These are phyloP conservation scores for Cecidostiba fungosa DNA, from an alignment of 2,888 invertebrate genomes.

Conservation along the genomic window DNA sequence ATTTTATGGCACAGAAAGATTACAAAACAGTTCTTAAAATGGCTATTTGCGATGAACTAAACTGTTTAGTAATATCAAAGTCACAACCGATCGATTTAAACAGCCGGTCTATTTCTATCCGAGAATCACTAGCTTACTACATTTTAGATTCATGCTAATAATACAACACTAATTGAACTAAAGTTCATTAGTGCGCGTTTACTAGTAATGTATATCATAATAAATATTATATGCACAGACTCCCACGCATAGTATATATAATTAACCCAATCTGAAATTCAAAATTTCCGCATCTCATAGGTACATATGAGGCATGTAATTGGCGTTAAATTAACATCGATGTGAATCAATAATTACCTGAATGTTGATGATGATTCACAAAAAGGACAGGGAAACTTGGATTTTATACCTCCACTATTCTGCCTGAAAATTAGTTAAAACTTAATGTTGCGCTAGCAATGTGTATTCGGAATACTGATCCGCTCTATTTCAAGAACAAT, in stretches of 20 bases:
- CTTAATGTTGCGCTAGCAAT: conserved; percentile 25
- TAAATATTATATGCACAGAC: neutral
- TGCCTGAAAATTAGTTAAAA: conserved; percentile 37
- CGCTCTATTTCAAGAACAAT: conserved; percentile 22
- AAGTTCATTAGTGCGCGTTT: neutral
- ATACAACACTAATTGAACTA: neutral
- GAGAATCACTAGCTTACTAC: neutral
- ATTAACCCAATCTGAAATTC: conserved; percentile 24
- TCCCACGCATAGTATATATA: neutral
- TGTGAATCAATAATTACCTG: neutral
- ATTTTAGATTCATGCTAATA: neutral
- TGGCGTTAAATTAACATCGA: neutral
- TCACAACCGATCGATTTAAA: no score
- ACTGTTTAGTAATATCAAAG: no score
- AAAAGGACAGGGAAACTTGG: neutral
- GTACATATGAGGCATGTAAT: neutral
- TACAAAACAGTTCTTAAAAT: neutral
- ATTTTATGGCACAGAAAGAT: neutral
- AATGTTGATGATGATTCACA: conserved; percentile 16
- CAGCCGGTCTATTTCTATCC: no score
- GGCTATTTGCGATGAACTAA: no score
- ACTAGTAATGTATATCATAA: neutral
- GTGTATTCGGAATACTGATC: neutral
- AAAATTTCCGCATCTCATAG: neutral
- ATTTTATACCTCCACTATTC: neutral